Evolutionary conservation across 2,797 vertebrate species (phyloP).

Genomic region (Thamnophis elegans): DNA sequence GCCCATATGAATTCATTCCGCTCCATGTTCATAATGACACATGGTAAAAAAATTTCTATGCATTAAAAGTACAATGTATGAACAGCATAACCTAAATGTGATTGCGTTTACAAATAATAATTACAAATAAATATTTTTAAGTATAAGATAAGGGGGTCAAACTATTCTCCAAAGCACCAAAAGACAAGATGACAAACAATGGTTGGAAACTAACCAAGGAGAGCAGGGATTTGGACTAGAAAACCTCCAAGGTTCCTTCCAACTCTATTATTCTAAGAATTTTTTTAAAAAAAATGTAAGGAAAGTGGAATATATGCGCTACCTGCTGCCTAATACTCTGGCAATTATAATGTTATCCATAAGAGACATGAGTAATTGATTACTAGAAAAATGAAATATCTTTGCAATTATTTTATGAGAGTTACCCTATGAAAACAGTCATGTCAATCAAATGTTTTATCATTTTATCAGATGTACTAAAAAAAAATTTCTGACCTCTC

Average conservation of each 20-base stretch:
- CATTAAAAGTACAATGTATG: not conserved
- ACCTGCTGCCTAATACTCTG: slow-evolving; percentile 24
- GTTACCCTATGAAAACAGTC: slow-evolving; percentile 12
- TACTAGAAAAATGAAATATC: slow-evolving; percentile 19
- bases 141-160: not conserved
- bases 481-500: slow-evolving; percentile 35
- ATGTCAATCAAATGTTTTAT: not conserved
- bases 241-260: not conserved
- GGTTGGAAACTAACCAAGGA: not conserved
- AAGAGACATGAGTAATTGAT: slow-evolving; percentile 33
- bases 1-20: not conserved
- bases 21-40: not conserved
- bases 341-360: not conserved
- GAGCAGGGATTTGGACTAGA: not conserved
- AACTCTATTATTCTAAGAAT: not conserved
- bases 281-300: not conserved
- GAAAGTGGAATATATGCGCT: not conserved
- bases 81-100: not conserved
- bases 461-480: slow-evolving; percentile 27
- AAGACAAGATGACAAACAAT: not conserved
- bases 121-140: not conserved
- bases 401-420: slow-evolving; percentile 22
- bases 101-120: not conserved
- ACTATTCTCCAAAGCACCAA: fast-evolving
- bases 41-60: not conserved